These are phyloP conservation scores for Drosophila ficusphila DNA, from an alignment of 1,140 invertebrate genomes.

Conservation along the genomic window DNA sequence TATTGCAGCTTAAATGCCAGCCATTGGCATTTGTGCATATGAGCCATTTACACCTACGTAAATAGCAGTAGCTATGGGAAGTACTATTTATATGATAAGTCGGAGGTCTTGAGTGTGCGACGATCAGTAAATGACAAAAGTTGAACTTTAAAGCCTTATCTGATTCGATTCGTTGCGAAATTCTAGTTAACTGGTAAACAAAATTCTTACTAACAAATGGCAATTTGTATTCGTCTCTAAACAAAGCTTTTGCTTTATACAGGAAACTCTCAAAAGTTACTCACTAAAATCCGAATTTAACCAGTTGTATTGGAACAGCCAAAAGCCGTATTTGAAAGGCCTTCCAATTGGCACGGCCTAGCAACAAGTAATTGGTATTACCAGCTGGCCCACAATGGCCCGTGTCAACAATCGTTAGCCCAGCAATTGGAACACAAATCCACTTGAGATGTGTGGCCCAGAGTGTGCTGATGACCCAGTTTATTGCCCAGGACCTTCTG, in stretches of 20 bases:
- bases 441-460: slow-evolving; percentile 21
- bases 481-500: slow-evolving; percentile 32
- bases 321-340: background rate
- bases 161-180: slow-evolving; percentile 1
- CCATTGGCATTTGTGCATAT: slow-evolving; percentile 29
- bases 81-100: slow-evolving; percentile 10
- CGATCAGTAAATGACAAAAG: slow-evolving; percentile 17
- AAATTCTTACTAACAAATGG: no score
- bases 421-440: background rate
- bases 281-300: no score
- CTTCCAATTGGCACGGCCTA: background rate
- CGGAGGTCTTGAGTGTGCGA: slow-evolving; percentile 1
- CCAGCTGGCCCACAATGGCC: background rate
- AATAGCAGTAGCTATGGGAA: slow-evolving; percentile 9
- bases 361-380: slow-evolving; percentile 12
- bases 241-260: no score
- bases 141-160: slow-evolving; percentile 22
- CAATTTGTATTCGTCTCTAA: no score
- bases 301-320: no score
- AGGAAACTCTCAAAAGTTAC: no score
- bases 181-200: background rate
- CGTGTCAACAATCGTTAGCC: slow-evolving; percentile 4
- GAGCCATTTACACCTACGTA: slow-evolving; percentile 20
- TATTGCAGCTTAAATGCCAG: slow-evolving; percentile 28
- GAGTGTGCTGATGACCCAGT: slow-evolving; percentile 34